phyloP scores from a whole-genome alignment of 1,140 invertebrate species.

The Drosophila melanogaster region DNA sequence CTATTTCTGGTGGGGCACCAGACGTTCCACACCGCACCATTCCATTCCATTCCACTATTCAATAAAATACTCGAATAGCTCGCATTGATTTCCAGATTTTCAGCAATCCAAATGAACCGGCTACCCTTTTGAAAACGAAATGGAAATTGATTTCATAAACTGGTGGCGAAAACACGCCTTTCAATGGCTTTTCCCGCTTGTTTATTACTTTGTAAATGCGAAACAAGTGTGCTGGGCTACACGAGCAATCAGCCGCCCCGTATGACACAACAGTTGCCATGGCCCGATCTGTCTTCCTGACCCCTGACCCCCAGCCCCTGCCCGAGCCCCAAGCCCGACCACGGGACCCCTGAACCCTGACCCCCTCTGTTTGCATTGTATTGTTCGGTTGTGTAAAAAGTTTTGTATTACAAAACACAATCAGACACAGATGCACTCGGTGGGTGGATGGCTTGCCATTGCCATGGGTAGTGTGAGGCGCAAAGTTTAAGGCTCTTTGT shows the following conservation, averaged over 20 bases:
- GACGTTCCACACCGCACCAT: background rate
- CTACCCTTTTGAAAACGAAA: slow-evolving; percentile 19
- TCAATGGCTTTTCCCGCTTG: slow-evolving; percentile 28
- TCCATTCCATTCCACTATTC: background rate
- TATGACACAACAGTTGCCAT: slow-evolving; percentile 63
- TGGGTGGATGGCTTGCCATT: slow-evolving; percentile 8
- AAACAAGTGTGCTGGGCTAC: slow-evolving; percentile 61
- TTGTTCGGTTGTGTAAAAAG: slow-evolving; percentile 59
- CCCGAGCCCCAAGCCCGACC: background rate
- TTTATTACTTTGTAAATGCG: slow-evolving; percentile 73
- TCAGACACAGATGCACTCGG: slow-evolving; percentile 71
- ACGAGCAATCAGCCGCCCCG: slow-evolving; percentile 75
- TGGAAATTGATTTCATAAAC: slow-evolving; percentile 41
- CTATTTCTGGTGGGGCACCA: background rate
- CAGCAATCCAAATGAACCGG: slow-evolving; percentile 13
- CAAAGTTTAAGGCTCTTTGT: slow-evolving; percentile 36
- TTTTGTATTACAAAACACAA: slow-evolving; percentile 76
- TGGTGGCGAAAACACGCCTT: slow-evolving; percentile 11
- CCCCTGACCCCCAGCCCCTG: background rate
- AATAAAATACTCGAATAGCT: slow-evolving; percentile 34
- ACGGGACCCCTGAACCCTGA: slow-evolving; percentile 2
- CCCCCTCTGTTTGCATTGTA: slow-evolving; percentile 34
- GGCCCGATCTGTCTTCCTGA: slow-evolving; percentile 43
- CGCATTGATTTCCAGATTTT: slow-evolving; percentile 19
- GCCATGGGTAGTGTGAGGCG: slow-evolving; percentile 16